Evolutionary conservation across 2,113 vertebrate genomes (phyloP).

Genomic region (Oncorhynchus gorbuscha): DNA sequence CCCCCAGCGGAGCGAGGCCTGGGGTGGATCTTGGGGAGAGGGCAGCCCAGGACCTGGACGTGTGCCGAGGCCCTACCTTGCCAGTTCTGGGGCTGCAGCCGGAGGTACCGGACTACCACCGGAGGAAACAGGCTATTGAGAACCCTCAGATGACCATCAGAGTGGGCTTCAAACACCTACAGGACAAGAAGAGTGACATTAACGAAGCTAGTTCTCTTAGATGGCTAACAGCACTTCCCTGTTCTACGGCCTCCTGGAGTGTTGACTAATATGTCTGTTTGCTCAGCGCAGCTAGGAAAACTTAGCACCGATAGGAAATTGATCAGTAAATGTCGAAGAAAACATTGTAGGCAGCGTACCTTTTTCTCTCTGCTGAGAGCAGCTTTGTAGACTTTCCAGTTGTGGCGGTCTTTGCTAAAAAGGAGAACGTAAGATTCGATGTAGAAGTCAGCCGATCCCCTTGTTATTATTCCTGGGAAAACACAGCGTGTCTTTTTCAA

Average conservation of each 20-base stretch:
- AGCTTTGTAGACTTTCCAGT: slow-evolving; percentile 80
- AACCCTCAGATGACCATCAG: slow-evolving; percentile 65
- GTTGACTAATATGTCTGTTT: neutral
- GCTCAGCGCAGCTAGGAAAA: neutral
- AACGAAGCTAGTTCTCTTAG: neutral
- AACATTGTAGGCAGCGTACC: slow-evolving; percentile 53
- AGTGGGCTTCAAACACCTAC: slow-evolving; percentile 81
- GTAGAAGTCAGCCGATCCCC: slow-evolving; percentile 69
- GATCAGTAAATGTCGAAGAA: neutral
- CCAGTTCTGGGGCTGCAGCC: slow-evolving; percentile 74
- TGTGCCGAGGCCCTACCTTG: slow-evolving; percentile 62
- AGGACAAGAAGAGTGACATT: neutral
- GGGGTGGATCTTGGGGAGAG: slow-evolving; percentile 40
- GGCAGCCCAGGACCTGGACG: slow-evolving; percentile 79
- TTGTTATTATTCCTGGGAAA: slow-evolving; percentile 76
- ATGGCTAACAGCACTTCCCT: neutral
- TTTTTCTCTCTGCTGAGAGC: slow-evolving; percentile 73
- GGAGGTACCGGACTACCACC: slow-evolving; percentile 75
- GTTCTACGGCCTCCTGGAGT: neutral
- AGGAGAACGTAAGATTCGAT: slow-evolving; percentile 71
- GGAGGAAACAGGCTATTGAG: slow-evolving; percentile 80
- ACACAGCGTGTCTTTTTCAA: slow-evolving; percentile 5
- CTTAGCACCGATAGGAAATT: neutral
- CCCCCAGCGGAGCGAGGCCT: slow-evolving; percentile 42
- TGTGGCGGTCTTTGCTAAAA: slow-evolving; percentile 79